Conservation (phyloP, 2,888 invertebrate genomes). For the Sicus ferrugineus region DNA sequence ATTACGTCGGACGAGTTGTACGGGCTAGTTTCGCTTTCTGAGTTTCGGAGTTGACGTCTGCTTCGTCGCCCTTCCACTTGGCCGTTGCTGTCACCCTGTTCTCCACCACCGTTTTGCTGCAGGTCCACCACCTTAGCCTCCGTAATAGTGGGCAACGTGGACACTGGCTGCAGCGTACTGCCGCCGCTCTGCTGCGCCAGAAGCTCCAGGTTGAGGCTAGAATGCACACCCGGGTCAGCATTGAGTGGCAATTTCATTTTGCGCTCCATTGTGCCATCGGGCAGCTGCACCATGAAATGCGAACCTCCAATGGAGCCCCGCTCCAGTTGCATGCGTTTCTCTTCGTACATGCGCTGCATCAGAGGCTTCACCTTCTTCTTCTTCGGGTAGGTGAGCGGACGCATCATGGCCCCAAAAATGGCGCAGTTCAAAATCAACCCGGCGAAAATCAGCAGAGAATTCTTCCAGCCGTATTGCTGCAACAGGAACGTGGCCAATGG, state of each 20-base stretch:
- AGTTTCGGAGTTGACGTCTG: slow-evolving; percentile 58
- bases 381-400: slow-evolving; percentile 64
- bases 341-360: slow-evolving; percentile 91
- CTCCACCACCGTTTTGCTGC: slow-evolving; percentile 34
- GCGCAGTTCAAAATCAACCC: slow-evolving; percentile 91
- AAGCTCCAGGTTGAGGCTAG: slow-evolving; percentile 87
- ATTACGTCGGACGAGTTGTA: slow-evolving; percentile 66
- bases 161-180: slow-evolving; percentile 82
- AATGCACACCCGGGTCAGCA: slow-evolving; percentile 93
- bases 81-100: slow-evolving; percentile 53
- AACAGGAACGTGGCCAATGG: slow-evolving; percentile 85
- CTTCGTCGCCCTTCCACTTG: slow-evolving; percentile 50
- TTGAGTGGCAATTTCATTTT: slow-evolving; percentile 90
- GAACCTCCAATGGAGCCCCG: slow-evolving; percentile 88
- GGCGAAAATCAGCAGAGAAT: slow-evolving; percentile 89
- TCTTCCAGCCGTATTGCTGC: slow-evolving; percentile 85
- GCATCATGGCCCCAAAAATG: slow-evolving; percentile 75
- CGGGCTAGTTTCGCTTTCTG: slow-evolving; percentile 60
- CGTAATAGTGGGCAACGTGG: slow-evolving; percentile 88
- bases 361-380: slow-evolving; percentile 73
- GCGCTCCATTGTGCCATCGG: slow-evolving; percentile 90
- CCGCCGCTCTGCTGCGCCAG: slow-evolving; percentile 71
- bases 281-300: slow-evolving; percentile 85
- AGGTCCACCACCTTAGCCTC: slow-evolving; percentile 77
- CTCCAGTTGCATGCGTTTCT: slow-evolving; percentile 89